Base-by-base conservation (phyloP, 2,888 invertebrate genomes). In the Apotomis turbidana region DNA sequence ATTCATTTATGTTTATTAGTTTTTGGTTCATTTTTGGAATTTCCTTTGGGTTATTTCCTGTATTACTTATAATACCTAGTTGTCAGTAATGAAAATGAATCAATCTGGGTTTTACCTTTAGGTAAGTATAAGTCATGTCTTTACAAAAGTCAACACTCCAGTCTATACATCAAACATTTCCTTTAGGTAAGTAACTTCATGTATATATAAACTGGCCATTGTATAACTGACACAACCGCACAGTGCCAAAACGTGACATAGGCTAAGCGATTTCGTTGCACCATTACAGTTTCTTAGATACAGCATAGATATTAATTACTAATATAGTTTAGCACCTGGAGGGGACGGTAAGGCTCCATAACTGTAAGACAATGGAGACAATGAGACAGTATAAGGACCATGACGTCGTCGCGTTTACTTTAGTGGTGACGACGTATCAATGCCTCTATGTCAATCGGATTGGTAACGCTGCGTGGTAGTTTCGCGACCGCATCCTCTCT, bases 321-420 rank as follows among this genome's bases (percentile, higher is more conserved):
- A 15, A 41, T 55, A 3, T 58, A 46, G n/a, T 46, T 27, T 55
- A 62, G 9, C 71, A 67, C 55, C 61, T 61, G 67, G 46, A 54
- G 38, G n/a, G 12, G 59, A 61, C 49, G 57, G 61, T 55, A 57
- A 13, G 44, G 13, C 52, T 61, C 71, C 71, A 49, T 71, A 71
- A 67, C 61, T 10, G 67, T 67, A 61, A 61, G 6, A 71, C 71
- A 71, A 71, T 71, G 46, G 54, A 51, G 13, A 67, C 71, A 67
- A 71, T 71, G 12, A 51, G 54, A 54, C 64, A 52, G 62, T n/a
- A 8, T 61, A 51, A 66, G 71, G 71, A 61, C 38, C 38, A 15
- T 54, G 60, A 66, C 55, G 67, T 46, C 49, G 10, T 60, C 58
- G 44, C 69, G 51, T 66, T 54, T 60, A 61, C 71, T 60, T 60